phyloP scores from a whole-genome alignment of 2,797 vertebrate species.

The Morus bassanus region DNA sequence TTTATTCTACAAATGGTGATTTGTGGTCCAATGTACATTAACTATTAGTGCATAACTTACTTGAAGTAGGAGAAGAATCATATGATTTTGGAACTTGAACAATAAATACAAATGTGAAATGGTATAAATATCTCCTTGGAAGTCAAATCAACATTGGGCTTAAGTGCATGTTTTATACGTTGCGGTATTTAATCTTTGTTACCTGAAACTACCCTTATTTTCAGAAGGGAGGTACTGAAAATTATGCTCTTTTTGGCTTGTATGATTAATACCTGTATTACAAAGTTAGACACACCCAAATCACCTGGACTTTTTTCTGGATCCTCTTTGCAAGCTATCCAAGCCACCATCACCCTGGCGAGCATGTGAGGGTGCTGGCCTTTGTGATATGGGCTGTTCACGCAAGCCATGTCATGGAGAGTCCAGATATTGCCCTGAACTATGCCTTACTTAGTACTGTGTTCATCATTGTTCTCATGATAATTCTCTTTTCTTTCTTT shows the following conservation, averaged over 20 bases:
- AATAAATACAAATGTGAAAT: neutral
- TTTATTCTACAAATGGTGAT: neutral
- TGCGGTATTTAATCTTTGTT: neutral
- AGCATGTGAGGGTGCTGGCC: neutral
- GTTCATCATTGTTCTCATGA: neutral
- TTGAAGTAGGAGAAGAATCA: neutral
- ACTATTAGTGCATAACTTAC: neutral
- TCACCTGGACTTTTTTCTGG: neutral
- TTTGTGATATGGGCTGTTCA: neutral
- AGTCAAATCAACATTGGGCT: neutral
- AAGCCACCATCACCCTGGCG: neutral
- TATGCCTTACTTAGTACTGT: neutral
- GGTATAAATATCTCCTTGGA: neutral
- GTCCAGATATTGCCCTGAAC: neutral
- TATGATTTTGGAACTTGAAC: neutral
- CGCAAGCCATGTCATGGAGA: neutral
- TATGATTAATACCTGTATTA: neutral
- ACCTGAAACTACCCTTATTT: neutral
- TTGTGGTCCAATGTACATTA: neutral
- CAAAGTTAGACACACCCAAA: neutral
- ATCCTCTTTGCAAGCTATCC: neutral
- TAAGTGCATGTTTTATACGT: neutral
- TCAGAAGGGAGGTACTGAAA: neutral
- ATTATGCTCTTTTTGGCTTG: neutral
- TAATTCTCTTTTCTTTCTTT: neutral